Percentiles rank a stretch among this genome's conserved stretches.
phyloP scores from a whole-genome alignment of 2,888 invertebrate genomes.

The Chloromyia formosa region DNA sequence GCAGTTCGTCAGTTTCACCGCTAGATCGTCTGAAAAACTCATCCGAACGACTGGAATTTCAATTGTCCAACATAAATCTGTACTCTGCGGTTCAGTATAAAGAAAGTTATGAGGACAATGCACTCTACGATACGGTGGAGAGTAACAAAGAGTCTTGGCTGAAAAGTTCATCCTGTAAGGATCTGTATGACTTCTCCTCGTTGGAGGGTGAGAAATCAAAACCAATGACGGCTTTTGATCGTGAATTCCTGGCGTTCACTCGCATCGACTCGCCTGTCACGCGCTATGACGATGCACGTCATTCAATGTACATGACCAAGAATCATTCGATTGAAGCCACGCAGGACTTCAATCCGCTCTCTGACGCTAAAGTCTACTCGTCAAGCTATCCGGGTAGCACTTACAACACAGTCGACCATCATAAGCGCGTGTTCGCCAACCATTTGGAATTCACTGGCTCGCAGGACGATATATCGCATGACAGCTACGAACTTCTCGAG shows the following conservation, averaged over 20 bases:
- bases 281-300: conserved; percentile 75
- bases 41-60: conserved; percentile 67
- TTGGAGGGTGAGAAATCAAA: conserved; percentile 67
- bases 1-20: conserved; percentile 54
- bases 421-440: conserved; percentile 67
- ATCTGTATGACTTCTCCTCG: conserved; percentile 78
- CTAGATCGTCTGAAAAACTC: conserved; percentile 57
- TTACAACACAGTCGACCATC: conserved; percentile 66
- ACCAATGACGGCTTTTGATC: conserved; percentile 64
- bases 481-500: conserved; percentile 86
- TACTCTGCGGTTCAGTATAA: conserved; percentile 64
- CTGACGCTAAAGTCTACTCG: conserved; percentile 80
- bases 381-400: conserved; percentile 87
- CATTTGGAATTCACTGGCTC: conserved; percentile 69
- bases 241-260: conserved; percentile 63
- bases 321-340: conserved; percentile 74
- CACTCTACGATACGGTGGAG: conserved; percentile 60
- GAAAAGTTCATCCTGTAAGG: conserved; percentile 84
- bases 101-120: conserved; percentile 56
- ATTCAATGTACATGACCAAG: conserved; percentile 70
- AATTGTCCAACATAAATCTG: conserved; percentile 68
- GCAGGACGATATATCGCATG: conserved; percentile 87
- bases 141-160: conserved; percentile 69
- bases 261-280: conserved; percentile 76
- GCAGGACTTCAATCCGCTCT: conserved; percentile 70